Percentiles rank a stretch among this genome's conserved stretches.
These are phyloP conservation scores for Listronotus bonariensis DNA, from an alignment of 1,140 invertebrate genomes.

Conservation along the genomic window DNA sequence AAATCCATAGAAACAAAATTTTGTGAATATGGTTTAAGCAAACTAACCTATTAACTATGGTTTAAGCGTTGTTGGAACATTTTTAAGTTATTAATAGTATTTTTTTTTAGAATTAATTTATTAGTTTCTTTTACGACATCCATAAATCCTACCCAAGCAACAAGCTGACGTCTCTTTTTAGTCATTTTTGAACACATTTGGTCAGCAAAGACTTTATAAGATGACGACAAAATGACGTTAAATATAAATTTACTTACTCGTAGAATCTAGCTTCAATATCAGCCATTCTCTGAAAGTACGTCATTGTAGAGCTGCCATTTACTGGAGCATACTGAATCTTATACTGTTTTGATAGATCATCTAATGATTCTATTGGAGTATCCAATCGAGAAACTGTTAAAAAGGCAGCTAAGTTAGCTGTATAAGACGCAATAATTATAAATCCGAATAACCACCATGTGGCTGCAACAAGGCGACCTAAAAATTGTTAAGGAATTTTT, in stretches of 20 bases:
- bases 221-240: too few relatives aligned
- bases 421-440: constrained; percentile 98
- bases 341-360: constrained; percentile 93
- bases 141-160: too few relatives aligned
- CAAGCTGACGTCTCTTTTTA: too few relatives aligned
- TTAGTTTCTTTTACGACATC: too few relatives aligned
- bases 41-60: too few relatives aligned
- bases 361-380: constrained; percentile 88
- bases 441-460: constrained; percentile 99
- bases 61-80: too few relatives aligned
- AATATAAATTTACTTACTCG: constrained; percentile 69
- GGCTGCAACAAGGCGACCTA: constrained; percentile 79
- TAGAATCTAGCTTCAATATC: constrained; percentile 94
- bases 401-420: constrained; percentile 94
- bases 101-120: too few relatives aligned
- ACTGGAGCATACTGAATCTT: constrained; percentile 93
- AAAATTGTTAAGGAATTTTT: constrained; percentile 3
- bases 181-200: too few relatives aligned
- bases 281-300: constrained; percentile 95
- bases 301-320: constrained; percentile 82
- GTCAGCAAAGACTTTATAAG: too few relatives aligned
- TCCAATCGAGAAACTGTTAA: constrained; percentile 91
- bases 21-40: too few relatives aligned
- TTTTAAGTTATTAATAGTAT: too few relatives aligned
- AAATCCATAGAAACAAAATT: too few relatives aligned